phyloP scores from a whole-genome alignment of 2,888 invertebrate species.

The Cylindroiulus punctatus region DNA sequence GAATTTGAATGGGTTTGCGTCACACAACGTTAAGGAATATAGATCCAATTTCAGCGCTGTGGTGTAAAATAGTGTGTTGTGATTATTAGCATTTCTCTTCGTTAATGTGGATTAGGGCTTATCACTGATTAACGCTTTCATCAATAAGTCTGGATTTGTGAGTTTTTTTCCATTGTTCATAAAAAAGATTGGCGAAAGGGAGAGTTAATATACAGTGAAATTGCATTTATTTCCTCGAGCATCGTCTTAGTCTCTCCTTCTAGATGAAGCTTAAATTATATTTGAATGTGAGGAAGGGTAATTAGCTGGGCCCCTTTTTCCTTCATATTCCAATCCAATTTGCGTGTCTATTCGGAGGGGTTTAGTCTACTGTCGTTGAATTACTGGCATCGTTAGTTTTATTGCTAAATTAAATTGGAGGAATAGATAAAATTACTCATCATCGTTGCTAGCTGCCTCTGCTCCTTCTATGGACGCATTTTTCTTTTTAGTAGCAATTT shows the following conservation, averaged over 20 bases:
- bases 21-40: too few species aligned
- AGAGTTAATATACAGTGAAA: neutral
- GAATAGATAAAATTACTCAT: constrained; percentile 47
- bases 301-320: constrained; percentile 36
- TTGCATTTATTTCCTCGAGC: constrained; percentile 29
- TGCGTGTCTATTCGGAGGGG: neutral
- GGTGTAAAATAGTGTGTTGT: too few species aligned
- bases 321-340: constrained; percentile 17
- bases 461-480: neutral
- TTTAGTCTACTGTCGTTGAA: constrained; percentile 40
- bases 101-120: too few species aligned
- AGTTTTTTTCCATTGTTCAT: neutral
- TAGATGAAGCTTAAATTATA: constrained; percentile 31
- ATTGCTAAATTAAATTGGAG: constrained; percentile 43
- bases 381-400: constrained; percentile 47
- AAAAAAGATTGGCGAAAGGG: neutral
- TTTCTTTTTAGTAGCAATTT: neutral
- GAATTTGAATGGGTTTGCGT: too few species aligned
- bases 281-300: constrained; percentile 43
- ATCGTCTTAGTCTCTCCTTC: constrained; percentile 7
- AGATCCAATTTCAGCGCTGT: too few species aligned
- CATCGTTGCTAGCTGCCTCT: neutral
- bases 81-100: too few species aligned
- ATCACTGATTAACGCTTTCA: too few species aligned
- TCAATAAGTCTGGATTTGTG: neutral